Percentiles rank a stretch among this genome's conserved stretches.
phyloP scores from a whole-genome alignment of 2,888 invertebrate genomes.

The Spodoptera picta region DNA sequence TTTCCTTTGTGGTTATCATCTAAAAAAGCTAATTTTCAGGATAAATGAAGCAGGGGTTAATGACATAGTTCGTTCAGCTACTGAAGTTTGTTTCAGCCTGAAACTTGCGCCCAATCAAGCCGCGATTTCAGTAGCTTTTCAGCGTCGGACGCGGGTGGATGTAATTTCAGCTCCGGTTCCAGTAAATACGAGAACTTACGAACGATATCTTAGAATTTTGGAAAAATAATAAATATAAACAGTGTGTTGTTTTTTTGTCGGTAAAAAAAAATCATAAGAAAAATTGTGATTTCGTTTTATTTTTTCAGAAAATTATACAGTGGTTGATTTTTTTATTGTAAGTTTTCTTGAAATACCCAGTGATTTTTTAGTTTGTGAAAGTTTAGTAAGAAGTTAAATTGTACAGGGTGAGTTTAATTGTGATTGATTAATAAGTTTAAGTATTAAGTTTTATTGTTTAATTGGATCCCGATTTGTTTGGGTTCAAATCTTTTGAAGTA shows the following conservation, averaged over 20 bases:
- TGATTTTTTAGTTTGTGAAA: slow-evolving; percentile 47
- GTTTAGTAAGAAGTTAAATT: slow-evolving; percentile 38
- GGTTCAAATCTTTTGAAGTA: slow-evolving; percentile 8
- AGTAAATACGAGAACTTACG: slow-evolving; percentile 3
- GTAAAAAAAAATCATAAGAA: not conserved
- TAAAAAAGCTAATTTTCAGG: not conserved
- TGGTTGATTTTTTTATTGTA: not conserved
- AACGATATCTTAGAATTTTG: not conserved
- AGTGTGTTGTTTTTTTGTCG: not conserved
- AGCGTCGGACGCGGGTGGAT: slow-evolving; percentile 17
- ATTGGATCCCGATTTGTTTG: slow-evolving; percentile 37
- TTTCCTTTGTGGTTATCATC: no score
- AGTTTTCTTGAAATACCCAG: slow-evolving; percentile 18
- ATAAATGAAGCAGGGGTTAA: slow-evolving; percentile 35
- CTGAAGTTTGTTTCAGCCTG: slow-evolving; percentile 27
- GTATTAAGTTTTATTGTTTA: slow-evolving; percentile 27
- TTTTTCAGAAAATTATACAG: slow-evolving; percentile 5
- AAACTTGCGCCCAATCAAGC: slow-evolving; percentile 10
- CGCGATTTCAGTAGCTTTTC: slow-evolving; percentile 36
- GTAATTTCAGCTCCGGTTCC: slow-evolving; percentile 13
- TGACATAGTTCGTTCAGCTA: slow-evolving; percentile 22
- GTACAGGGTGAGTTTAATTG: slow-evolving; percentile 42
- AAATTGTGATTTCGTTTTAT: not conserved
- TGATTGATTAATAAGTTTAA: slow-evolving; percentile 41
- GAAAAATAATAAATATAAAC: not conserved